These are phyloP conservation scores for Lepas anatifera DNA, from an alignment of 2,888 invertebrate genomes.

Conservation along the genomic window DNA sequence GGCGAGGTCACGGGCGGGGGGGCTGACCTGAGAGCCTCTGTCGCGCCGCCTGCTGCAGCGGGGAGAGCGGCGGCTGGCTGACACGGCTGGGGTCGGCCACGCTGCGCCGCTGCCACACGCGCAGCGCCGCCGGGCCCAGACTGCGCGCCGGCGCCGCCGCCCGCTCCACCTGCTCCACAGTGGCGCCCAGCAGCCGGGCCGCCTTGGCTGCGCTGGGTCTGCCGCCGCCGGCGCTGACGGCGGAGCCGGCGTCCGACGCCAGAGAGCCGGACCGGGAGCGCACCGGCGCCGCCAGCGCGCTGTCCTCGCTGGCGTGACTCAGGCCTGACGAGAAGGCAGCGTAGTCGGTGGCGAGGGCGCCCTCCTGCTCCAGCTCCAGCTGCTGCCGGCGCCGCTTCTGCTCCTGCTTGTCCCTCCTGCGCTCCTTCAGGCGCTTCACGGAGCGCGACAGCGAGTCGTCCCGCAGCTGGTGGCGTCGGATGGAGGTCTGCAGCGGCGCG, in stretches of 20 bases:
- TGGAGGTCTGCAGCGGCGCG: not conserved
- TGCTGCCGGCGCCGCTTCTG: not conserved
- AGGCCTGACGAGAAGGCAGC: not conserved
- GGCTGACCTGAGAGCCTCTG: not conserved
- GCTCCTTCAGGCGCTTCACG: slow-evolving; percentile 5
- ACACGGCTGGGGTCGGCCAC: slow-evolving; percentile 13
- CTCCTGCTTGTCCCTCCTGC: not conserved
- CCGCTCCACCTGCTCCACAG: slow-evolving; percentile 1
- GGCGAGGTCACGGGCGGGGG: no score
- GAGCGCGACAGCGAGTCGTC: slow-evolving; percentile 13
- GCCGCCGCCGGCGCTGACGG: not conserved
- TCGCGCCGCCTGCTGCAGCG: slow-evolving; percentile 1
- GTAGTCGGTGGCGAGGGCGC: not conserved
- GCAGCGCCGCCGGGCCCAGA: slow-evolving; percentile 2
- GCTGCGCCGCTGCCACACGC: slow-evolving; percentile 13
- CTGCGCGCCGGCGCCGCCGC: not conserved
- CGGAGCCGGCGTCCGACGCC: not conserved
- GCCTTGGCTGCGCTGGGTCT: not conserved
- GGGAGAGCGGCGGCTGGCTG: not conserved
- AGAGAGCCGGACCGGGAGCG: not conserved
- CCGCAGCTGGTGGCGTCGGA: slow-evolving; percentile 7
- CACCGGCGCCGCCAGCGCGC: not conserved
- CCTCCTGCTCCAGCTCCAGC: not conserved
- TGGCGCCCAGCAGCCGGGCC: not conserved
- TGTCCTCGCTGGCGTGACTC: not conserved